Evolutionary conservation across 2,797 vertebrate genomes (phyloP).

Genomic region (Gobionotothen gibberifrons): DNA sequence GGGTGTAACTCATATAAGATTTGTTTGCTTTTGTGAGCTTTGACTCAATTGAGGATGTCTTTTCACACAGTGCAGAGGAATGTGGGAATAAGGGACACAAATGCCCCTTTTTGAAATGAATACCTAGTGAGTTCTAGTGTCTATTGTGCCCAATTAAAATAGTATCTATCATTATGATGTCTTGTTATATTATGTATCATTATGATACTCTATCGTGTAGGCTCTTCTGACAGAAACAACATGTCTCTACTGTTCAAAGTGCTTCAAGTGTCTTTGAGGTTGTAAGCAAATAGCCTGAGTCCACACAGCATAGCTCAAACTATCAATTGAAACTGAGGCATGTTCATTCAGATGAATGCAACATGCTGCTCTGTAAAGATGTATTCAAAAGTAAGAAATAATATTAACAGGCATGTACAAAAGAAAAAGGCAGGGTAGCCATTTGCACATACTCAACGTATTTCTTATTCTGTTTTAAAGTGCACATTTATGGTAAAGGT

Average conservation of each 20-base stretch:
- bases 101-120: not conserved
- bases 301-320: conserved; percentile 14
- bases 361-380: not conserved
- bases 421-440: not conserved
- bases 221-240: conserved; percentile 24
- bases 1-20: conserved; percentile 13
- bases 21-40: conserved; percentile 24
- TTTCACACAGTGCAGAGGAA: conserved; percentile 1
- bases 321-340: not conserved
- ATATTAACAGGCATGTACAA: not conserved
- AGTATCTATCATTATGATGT: not conserved
- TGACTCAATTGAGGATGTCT: conserved; percentile 15
- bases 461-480: no score
- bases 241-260: conserved; percentile 26
- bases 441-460: not conserved
- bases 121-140: not conserved
- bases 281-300: conserved; percentile 30
- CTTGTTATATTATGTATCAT: no score
- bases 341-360: conserved; percentile 1
- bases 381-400: not conserved
- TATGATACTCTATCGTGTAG: no score
- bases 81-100: not conserved
- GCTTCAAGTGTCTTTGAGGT: conserved; percentile 6
- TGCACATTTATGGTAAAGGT: not conserved
- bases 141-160: conserved; percentile 23